Evolutionary conservation across 2,888 invertebrate species (phyloP).

Genomic region (Sicus ferrugineus): DNA sequence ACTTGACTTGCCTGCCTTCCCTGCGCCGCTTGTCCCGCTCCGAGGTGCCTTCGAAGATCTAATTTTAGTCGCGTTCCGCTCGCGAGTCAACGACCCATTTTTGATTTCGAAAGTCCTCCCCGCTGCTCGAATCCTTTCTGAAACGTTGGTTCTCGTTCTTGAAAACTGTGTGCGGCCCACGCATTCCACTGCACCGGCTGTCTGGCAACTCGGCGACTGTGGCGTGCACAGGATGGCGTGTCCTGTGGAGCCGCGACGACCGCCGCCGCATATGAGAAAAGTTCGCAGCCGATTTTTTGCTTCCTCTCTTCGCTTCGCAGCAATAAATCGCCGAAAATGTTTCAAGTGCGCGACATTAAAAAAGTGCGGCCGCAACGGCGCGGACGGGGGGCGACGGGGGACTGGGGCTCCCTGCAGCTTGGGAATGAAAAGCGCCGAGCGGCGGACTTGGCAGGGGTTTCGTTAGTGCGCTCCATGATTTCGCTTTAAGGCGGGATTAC

Average conservation of each 20-base stretch:
- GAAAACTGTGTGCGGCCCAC: no score
- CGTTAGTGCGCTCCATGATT: no score
- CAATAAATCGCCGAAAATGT: slow-evolving; percentile 25
- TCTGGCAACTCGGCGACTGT: not conserved
- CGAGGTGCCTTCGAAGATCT: not conserved
- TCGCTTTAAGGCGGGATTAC: no score
- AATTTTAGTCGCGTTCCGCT: not conserved
- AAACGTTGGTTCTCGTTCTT: no score
- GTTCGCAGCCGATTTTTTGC: not conserved
- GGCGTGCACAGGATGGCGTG: not conserved
- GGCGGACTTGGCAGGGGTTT: not conserved
- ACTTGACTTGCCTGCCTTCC: not conserved
- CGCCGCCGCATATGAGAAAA: not conserved
- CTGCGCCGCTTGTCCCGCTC: not conserved
- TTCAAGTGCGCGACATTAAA: slow-evolving; percentile 49
- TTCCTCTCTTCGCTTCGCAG: not conserved
- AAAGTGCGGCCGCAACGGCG: slow-evolving; percentile 32
- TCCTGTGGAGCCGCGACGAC: not conserved
- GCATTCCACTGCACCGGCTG: slow-evolving; percentile 6
- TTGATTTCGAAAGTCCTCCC: not conserved
- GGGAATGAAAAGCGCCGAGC: not conserved
- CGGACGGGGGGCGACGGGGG: not conserved
- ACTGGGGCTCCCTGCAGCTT: not conserved
- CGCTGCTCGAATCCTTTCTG: not conserved
- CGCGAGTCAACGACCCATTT: slow-evolving; percentile 7